Evolutionary conservation across 2,113 vertebrate species (phyloP), one percentile per base, ranked within the genome.

Genomic region (Sphaerodactylus townsendi): DNA sequence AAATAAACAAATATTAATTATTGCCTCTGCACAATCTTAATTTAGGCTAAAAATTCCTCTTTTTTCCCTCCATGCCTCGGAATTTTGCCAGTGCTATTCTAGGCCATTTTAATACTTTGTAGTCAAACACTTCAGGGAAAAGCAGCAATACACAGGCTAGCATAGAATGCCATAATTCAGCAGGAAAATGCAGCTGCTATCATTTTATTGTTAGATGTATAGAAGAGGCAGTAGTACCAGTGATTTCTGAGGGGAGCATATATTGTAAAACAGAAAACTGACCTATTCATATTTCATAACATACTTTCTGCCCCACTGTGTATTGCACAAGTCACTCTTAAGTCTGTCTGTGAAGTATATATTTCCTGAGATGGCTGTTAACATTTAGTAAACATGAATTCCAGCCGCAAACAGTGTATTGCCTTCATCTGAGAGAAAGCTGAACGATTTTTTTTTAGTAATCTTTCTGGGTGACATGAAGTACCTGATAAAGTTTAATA

Each of bases 281-380:
- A 72, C 73, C 86, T 65, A 86, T 83, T 87, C 28, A 89, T 84
- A 83, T 71, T 69, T 7, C 66, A 87, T 7, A 15, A 90, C 14
- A 86, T 79, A 73, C 71, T 89, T 77, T 83, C 76, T 69, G 79
- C 83, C 78, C 84, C 64, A 56, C 64, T n/a, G 35, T 0, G 5
- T 82, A 70, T 83, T 17, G 37, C 59, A 37, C 13, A 64, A 7
- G 41, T 39, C 77, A 82, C 39, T 75, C 33, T 1, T 15, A 64
- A 7, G 41, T 39, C 77, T 77, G 44, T 75, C 33, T 1, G 81
- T 30, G 4, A 88, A 21, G 65, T 86, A 77, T 82, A 64, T 48
- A 64, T 62, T 59, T 76, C 65, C 65, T 81, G 64, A 76, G 53
- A 46, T 10, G 65, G 4, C 23, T 85, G 44, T 84, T 77, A 62